phyloP scores from a whole-genome alignment of 1,140 invertebrate genomes.

The Coenobita brevimanus region DNA sequence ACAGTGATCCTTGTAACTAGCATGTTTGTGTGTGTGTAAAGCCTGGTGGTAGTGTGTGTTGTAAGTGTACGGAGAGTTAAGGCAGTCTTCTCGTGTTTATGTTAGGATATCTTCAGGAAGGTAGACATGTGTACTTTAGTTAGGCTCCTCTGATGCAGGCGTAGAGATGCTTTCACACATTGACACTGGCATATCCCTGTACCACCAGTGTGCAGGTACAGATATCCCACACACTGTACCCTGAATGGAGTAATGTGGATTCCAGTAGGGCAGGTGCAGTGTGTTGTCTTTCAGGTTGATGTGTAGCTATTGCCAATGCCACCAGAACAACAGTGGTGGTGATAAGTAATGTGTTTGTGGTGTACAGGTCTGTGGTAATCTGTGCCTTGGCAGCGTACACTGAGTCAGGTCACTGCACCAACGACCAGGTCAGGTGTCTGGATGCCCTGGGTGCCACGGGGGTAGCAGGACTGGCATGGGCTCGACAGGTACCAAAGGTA shows the following conservation, averaged over 20 bases:
- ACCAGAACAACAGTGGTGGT: too few relatives aligned
- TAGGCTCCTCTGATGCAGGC: too few relatives aligned
- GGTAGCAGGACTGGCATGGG: conserved; percentile 72
- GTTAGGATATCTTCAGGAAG: too few relatives aligned
- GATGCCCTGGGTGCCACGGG: conserved; percentile 70
- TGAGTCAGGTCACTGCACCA: conserved; percentile 56
- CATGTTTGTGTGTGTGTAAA: too few relatives aligned
- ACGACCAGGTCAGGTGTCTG: conserved; percentile 64
- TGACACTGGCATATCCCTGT: neutral
- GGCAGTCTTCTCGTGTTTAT: too few relatives aligned
- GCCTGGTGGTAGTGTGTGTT: too few relatives aligned
- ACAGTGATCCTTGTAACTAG: too few relatives aligned
- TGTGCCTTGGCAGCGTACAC: conserved; percentile 67
- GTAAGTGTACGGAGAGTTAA: too few relatives aligned
- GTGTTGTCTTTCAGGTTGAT: neutral
- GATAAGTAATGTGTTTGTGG: too few relatives aligned
- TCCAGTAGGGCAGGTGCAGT: too few relatives aligned
- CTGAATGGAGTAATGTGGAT: neutral
- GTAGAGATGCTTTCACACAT: too few relatives aligned
- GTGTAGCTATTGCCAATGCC: neutral
- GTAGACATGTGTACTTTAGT: too few relatives aligned
- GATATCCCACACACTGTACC: neutral
- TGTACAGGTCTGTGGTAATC: conserved; percentile 51
- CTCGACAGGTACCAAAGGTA: conserved; percentile 66
- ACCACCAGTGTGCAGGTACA: neutral